A percentile compares a stretch with the other conserved stretches of the same genome.
Evolutionary conservation across 2,113 vertebrate genomes (phyloP).

Genomic region (Poeciliopsis prolifica): DNA sequence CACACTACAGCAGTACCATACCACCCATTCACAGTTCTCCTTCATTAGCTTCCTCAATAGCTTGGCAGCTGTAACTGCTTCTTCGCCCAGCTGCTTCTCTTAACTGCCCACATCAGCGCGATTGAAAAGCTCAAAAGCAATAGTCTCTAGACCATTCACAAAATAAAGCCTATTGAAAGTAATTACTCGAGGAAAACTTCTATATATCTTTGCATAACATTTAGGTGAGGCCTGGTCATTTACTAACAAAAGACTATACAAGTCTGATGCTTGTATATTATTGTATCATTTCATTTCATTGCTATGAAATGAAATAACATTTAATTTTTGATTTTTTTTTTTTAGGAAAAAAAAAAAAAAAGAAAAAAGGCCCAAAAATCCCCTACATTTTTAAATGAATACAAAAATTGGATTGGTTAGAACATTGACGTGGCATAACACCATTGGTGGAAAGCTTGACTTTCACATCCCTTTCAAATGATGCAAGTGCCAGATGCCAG

Average conservation of each 20-base stretch:
- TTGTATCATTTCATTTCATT: no score
- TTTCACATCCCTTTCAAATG: conserved; percentile 68
- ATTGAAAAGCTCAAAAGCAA: conserved; percentile 27
- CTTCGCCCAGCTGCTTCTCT: conserved; percentile 47
- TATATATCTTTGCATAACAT: not conserved
- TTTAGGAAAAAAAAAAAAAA: no score
- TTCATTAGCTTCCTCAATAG: conserved; percentile 83
- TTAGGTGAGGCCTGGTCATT: not conserved
- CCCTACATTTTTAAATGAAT: not conserved
- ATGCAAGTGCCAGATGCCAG: conserved; percentile 61
- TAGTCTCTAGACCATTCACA: conserved; percentile 1
- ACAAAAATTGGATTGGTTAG: conserved; percentile 42
- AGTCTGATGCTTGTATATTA: no score
- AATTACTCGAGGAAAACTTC: not conserved
- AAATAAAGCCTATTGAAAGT: not conserved
- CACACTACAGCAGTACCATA: conserved; percentile 71
- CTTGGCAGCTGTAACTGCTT: conserved; percentile 70
- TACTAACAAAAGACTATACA: no score
- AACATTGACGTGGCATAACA: conserved; percentile 3
- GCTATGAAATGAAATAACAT: no score
- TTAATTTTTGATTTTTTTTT: no score
- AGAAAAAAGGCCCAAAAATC: not conserved
- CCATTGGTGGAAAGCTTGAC: conserved; percentile 58
- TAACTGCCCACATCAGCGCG: conserved; percentile 16
- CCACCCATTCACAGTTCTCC: conserved; percentile 80